A percentile compares a stretch with the other conserved stretches of the same genome.
Evolutionary conservation across 1,140 invertebrate genomes (phyloP).

Genomic region (Camponotus vicinus): DNA sequence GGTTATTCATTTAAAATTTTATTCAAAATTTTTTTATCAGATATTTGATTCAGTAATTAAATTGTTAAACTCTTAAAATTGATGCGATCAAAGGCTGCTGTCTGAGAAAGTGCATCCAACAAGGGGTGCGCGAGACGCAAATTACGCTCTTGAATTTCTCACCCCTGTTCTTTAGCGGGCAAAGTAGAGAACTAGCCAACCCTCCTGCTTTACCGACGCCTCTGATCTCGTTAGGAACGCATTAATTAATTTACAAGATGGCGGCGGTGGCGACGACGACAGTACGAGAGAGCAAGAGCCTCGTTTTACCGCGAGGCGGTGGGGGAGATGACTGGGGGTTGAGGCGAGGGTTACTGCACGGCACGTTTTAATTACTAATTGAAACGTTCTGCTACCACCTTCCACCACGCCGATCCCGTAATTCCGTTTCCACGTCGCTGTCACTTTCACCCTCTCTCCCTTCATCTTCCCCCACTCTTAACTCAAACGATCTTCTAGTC

Average conservation of each 20-base stretch:
- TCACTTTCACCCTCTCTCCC: slow-evolving; percentile 44
- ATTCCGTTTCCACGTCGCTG: slow-evolving; percentile 65
- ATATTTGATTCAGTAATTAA: background rate
- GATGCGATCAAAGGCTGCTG: background rate
- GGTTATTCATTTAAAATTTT: background rate
- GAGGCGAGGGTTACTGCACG: slow-evolving; percentile 62
- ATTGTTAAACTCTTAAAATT: background rate
- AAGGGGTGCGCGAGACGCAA: slow-evolving; percentile 27
- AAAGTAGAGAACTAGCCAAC: slow-evolving; percentile 74
- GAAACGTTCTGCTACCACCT: slow-evolving; percentile 76
- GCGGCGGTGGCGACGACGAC: slow-evolving; percentile 71
- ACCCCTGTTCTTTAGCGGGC: slow-evolving; percentile 68
- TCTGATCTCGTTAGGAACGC: slow-evolving; percentile 84
- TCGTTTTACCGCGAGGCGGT: slow-evolving; percentile 53
- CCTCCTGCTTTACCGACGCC: slow-evolving; percentile 81
- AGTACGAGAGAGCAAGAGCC: slow-evolving; percentile 68
- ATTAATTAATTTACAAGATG: slow-evolving; percentile 86
- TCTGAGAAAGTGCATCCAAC: background rate
- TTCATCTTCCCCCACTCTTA: background rate
- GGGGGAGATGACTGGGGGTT: slow-evolving; percentile 32
- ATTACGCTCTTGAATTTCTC: slow-evolving; percentile 53
- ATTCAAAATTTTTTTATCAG: background rate
- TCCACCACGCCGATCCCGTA: slow-evolving; percentile 68
- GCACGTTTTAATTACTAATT: slow-evolving; percentile 84
- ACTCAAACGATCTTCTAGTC: slow-evolving; percentile 42